Conservation (phyloP, 2,888 invertebrate species). For the Nasonia oneida region DNA sequence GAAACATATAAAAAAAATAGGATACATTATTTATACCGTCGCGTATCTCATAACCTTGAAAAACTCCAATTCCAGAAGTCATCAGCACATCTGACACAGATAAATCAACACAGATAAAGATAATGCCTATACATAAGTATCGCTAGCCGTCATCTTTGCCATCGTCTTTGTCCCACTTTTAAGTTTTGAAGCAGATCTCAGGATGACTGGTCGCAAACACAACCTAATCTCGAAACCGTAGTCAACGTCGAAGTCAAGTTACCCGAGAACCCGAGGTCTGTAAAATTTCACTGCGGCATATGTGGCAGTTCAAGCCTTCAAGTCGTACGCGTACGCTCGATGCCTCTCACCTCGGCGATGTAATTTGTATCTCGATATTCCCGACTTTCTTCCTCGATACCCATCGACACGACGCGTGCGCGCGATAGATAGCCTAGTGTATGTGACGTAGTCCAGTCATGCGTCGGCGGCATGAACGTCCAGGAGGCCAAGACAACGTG, state of each 20-base stretch:
- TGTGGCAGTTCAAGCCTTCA: slow-evolving; percentile 9
- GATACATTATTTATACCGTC: neutral
- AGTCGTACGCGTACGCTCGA: neutral
- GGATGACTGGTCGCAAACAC: neutral
- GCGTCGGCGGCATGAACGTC: slow-evolving; percentile 48
- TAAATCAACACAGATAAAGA: neutral
- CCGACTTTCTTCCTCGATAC: neutral
- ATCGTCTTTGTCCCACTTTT: neutral
- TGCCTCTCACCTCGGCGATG: neutral
- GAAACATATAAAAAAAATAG: neutral
- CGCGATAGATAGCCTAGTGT: neutral
- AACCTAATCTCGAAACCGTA: neutral
- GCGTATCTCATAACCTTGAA: neutral
- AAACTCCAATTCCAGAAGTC: neutral
- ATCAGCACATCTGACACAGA: neutral
- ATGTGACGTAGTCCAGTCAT: slow-evolving; percentile 40
- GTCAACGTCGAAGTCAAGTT: neutral
- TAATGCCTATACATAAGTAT: no score
- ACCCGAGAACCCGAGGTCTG: neutral
- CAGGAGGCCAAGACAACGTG: slow-evolving; percentile 43
- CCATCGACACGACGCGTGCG: neutral
- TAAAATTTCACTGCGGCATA: neutral
- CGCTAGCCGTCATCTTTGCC: neutral
- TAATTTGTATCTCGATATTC: neutral
- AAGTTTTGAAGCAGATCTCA: neutral